A percentile compares a stretch with the other conserved stretches of the same genome.
These are phyloP conservation scores for Drosophila auraria DNA, from an alignment of 1,140 invertebrate species.

Conservation along the genomic window DNA sequence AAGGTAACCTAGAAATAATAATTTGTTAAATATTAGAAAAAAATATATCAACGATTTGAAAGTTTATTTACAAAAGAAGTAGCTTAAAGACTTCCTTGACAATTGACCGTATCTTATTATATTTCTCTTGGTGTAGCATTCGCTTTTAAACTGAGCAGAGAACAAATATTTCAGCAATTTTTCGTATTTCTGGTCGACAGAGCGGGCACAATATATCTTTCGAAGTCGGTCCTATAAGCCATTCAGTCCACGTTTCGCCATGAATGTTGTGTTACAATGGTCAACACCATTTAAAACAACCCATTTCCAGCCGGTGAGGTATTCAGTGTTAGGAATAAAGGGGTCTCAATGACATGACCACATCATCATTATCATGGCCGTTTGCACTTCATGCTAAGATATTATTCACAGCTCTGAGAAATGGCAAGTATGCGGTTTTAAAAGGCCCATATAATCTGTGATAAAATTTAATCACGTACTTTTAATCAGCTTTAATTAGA, in stretches of 20 bases:
- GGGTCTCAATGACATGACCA: conserved; percentile 33
- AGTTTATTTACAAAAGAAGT: neutral
- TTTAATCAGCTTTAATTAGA: neutral
- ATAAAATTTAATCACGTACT: conserved; percentile 21
- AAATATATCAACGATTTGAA: neutral
- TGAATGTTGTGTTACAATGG: conserved; percentile 45
- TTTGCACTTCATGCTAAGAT: conserved; percentile 23
- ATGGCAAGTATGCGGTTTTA: conserved; percentile 24
- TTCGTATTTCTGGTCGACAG: conserved; percentile 5
- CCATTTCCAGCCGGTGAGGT: conserved; percentile 15
- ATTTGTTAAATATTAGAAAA: too few relatives aligned
- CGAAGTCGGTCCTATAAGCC: conserved; percentile 19
- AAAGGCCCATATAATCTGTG: conserved; percentile 13
- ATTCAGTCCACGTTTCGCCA: conserved; percentile 34
- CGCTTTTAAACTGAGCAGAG: conserved; percentile 20
- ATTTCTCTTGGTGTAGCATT: conserved; percentile 16
- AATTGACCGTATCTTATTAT: neutral
- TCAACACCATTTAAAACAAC: conserved; percentile 42
- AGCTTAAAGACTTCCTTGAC: neutral
- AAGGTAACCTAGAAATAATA: too few relatives aligned
- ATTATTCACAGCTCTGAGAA: conserved; percentile 12
- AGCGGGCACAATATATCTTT: conserved; percentile 31
- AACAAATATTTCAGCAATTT: conserved; percentile 34
- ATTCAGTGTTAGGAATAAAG: conserved; percentile 43
- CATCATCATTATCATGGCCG: conserved; percentile 26